Evolutionary conservation across 2,113 vertebrate species (phyloP), one percentile per base, ranked within the genome.

Genomic region (Platichthys stellatus): DNA sequence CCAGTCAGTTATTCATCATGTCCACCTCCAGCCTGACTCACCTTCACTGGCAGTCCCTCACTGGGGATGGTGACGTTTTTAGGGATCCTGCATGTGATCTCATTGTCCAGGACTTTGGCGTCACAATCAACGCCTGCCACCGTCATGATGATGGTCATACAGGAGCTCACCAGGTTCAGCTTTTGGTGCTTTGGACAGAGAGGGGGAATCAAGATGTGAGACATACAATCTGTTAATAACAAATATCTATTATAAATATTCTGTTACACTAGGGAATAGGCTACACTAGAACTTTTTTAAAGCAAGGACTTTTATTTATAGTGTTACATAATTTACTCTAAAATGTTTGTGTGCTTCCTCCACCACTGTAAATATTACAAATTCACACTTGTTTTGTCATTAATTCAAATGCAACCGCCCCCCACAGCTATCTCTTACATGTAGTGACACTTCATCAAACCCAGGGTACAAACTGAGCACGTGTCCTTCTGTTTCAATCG

Each of bases 21-120:
- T 53, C 45, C n/a, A 47, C 28, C 13, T 35, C 2, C 26, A 69
- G 17, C 4, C 18, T 17, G 10, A 72, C 88, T 80, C 0, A 99
- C 98, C 96, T 95, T 90, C 63, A 97, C 92, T 1, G 90, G 90
- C 4, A 93, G 88, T 0, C 95, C 96, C 0, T 92, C 66, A 0
- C 72, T 69, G 66, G 94, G 93, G 66, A 97, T 91, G 28, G 11
- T 89, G 81, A 97, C 75, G 61, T 95, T 88, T 6, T 86, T 93
- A 38, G 97, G 95, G 76, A 99, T 93, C 53, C 93, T 94, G 83
- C 98, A 99, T 1, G 93, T 95, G 76, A 98, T 96, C 81, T 97
- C 93, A 0, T 96, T 96, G 40, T 96, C 95, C 88, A 96, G 88
- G 79, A 99, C 91, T 20, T 90, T 95, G 21, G 96, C 94, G 47